Percentiles rank a stretch among this genome's conserved stretches.
Evolutionary conservation across 2,797 vertebrate species (phyloP).

Genomic region (Syngnathus rostellatus): DNA sequence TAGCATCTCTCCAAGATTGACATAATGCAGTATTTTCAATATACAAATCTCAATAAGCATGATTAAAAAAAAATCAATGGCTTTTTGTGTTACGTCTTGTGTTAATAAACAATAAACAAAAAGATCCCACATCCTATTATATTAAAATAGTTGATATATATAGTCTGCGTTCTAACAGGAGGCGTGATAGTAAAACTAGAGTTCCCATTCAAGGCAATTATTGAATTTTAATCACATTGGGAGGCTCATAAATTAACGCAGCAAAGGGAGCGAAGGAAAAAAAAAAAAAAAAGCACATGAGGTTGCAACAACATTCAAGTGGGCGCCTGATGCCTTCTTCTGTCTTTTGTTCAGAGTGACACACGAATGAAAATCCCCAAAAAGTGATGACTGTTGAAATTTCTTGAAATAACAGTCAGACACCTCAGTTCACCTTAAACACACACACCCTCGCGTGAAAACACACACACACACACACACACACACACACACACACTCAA

Average conservation of each 20-base stretch:
- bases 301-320: not conserved
- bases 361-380: conserved; percentile 36
- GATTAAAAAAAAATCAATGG: conserved; percentile 70
- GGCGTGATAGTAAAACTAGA: conserved; percentile 67
- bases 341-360: conserved; percentile 30
- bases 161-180: conserved; percentile 66
- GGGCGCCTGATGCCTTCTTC: conserved; percentile 2
- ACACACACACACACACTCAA: conserved; percentile 13
- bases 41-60: conserved; percentile 71
- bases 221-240: conserved; percentile 63
- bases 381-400: not conserved
- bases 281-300: conserved; percentile 6
- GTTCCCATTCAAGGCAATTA: conserved; percentile 71
- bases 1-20: conserved; percentile 58
- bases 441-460: conserved; percentile 11
- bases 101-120: conserved; percentile 43
- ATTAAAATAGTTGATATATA: conserved; percentile 73
- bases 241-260: conserved; percentile 69
- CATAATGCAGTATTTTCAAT: conserved; percentile 67
- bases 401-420: conserved; percentile 1
- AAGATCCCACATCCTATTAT: conserved; percentile 71
- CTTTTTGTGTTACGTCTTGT: conserved; percentile 56
- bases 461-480: conserved; percentile 11
- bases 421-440: not conserved
- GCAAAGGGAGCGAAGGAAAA: conserved; percentile 23